Conservation (phyloP, 2,113 vertebrate species). For the Bungarus multicinctus region DNA sequence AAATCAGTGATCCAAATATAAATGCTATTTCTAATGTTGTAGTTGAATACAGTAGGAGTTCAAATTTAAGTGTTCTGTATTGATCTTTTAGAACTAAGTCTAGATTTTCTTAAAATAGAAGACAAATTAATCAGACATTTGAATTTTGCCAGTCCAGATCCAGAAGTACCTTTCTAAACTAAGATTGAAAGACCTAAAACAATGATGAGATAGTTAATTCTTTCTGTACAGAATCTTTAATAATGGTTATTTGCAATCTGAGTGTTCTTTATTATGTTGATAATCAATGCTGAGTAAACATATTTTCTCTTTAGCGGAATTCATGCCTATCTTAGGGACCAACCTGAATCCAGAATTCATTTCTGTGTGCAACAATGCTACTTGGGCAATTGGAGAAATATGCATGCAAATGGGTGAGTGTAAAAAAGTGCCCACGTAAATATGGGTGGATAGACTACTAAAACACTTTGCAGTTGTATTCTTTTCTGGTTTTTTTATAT, state of each 20-base stretch:
- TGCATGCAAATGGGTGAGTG: slow-evolving; percentile 95
- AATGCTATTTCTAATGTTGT: not conserved
- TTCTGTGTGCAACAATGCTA: slow-evolving; percentile 95
- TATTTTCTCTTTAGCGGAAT: slow-evolving; percentile 76
- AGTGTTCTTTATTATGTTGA: not conserved
- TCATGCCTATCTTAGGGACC: slow-evolving; percentile 96
- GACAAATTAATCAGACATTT: not conserved
- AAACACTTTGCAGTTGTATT: not conserved
- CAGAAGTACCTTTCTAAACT: not conserved
- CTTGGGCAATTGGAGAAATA: slow-evolving; percentile 97
- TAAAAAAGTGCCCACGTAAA: not conserved
- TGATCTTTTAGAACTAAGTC: not conserved
- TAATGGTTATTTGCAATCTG: not conserved
- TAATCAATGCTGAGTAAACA: not conserved
- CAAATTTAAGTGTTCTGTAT: not conserved
- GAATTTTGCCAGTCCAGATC: not conserved
- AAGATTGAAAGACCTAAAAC: not conserved
- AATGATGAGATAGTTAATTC: not conserved
- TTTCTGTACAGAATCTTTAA: not conserved
- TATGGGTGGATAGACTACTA: not conserved
- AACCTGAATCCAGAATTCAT: slow-evolving; percentile 96
- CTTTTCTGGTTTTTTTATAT: not conserved
- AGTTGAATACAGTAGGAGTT: not conserved
- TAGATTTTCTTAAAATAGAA: not conserved
- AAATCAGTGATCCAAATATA: not conserved